Evolutionary conservation across 2,113 vertebrate species (phyloP).

Genomic region (Xiphorhynchus elegans): DNA sequence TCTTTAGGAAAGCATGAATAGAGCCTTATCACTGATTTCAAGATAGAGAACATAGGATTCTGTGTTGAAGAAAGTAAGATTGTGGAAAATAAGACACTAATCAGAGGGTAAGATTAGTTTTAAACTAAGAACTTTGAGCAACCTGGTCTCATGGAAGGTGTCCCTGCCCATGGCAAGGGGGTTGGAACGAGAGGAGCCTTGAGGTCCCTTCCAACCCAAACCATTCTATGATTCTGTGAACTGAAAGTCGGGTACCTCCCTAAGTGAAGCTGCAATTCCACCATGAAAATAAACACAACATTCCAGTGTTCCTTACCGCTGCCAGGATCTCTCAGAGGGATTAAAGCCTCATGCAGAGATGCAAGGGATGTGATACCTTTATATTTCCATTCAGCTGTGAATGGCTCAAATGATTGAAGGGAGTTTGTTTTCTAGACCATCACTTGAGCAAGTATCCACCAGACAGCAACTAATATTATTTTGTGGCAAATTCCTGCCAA

Average conservation of each 20-base stretch:
- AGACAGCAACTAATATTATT: constrained; percentile 12
- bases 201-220: not conserved
- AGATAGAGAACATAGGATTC: not conserved
- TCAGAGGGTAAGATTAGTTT: constrained; percentile 10
- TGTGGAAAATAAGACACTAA: not conserved
- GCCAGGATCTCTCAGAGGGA: not conserved
- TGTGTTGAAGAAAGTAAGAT: not conserved
- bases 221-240: not conserved
- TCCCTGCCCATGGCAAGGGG: not conserved
- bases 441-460: not conserved
- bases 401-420: not conserved
- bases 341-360: not conserved
- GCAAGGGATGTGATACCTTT: not conserved
- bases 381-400: not conserved
- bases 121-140: not conserved
- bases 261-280: not conserved
- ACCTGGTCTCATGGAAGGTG: not conserved
- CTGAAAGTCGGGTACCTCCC: not conserved
- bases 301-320: not conserved
- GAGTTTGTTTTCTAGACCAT: constrained; percentile 20
- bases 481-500: not conserved
- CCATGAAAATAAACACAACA: not conserved
- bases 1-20: constrained; percentile 31
- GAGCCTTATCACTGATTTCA: constrained; percentile 45
- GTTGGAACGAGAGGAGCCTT: not conserved